Conservation (phyloP, 2,797 vertebrate genomes). For the Notamacropus eugenii region DNA sequence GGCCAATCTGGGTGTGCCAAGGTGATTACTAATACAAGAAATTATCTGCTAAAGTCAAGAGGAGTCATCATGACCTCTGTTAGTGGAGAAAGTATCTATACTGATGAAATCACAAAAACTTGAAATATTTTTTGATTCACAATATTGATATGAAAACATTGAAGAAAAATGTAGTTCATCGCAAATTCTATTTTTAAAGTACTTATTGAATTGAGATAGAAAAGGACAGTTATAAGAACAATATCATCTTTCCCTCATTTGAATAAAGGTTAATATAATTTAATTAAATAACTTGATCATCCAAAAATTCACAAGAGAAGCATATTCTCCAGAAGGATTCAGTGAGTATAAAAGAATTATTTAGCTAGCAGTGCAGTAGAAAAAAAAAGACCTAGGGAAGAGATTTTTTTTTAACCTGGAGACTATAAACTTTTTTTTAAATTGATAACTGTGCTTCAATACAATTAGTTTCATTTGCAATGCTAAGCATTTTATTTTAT, state of each 20-base stretch:
- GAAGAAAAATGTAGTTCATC: neutral
- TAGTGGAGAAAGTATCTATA: neutral
- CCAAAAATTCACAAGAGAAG: neutral
- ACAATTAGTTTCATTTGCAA: neutral
- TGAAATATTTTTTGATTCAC: neutral
- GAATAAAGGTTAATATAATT: neutral
- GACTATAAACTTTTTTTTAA: neutral
- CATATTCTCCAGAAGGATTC: neutral
- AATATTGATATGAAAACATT: neutral
- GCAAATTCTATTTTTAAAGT: slow-evolving; percentile 14
- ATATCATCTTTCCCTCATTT: neutral
- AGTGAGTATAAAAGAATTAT: neutral
- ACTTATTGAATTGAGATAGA: slow-evolving; percentile 8
- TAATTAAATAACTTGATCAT: slow-evolving; percentile 38
- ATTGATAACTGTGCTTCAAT: neutral
- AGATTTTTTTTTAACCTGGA: neutral
- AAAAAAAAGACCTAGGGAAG: neutral
- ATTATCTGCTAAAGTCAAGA: neutral
- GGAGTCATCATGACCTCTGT: neutral
- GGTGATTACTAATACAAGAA: too few relatives aligned
- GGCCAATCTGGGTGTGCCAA: too few relatives aligned
- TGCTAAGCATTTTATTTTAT: neutral
- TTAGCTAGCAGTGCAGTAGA: neutral
- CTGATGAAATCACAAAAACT: neutral
- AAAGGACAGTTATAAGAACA: slow-evolving; percentile 17